Evolutionary conservation across 2,797 vertebrate genomes (phyloP).

Genomic region (Sebastes glaucus): DNA sequence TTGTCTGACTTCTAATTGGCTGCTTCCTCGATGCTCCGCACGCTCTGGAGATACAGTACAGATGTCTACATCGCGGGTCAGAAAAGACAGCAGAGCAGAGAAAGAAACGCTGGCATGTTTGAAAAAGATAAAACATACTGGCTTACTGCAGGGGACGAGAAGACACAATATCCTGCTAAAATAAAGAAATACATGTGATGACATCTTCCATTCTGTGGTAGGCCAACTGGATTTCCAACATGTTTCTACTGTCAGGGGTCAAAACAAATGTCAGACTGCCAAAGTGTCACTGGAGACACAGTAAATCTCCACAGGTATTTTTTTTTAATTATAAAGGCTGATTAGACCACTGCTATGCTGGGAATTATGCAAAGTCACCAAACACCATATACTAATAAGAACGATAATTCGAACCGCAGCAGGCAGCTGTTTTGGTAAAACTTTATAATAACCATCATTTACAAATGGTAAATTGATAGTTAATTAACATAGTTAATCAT

Average conservation of each 20-base stretch:
- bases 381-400: neutral
- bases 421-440: neutral
- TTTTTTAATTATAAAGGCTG: neutral
- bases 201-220: neutral
- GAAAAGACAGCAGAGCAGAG: neutral
- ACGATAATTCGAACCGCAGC: neutral
- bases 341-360: neutral
- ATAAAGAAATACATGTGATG: neutral
- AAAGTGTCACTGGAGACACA: neutral
- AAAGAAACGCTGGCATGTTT: neutral
- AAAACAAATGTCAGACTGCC: neutral
- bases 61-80: neutral
- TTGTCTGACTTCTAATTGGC: conserved; percentile 66
- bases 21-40: conserved; percentile 46
- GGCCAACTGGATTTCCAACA: neutral
- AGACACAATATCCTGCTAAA: neutral
- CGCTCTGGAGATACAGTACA: conserved; percentile 33
- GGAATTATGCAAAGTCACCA: neutral
- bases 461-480: too few species aligned
- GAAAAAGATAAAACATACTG: neutral
- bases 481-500: too few species aligned
- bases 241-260: neutral
- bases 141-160: neutral
- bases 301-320: neutral
- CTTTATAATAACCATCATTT: too few species aligned